These are phyloP conservation scores for Brachyalestes nurse DNA, from an alignment of 2,797 vertebrate genomes.

Conservation along the genomic window DNA sequence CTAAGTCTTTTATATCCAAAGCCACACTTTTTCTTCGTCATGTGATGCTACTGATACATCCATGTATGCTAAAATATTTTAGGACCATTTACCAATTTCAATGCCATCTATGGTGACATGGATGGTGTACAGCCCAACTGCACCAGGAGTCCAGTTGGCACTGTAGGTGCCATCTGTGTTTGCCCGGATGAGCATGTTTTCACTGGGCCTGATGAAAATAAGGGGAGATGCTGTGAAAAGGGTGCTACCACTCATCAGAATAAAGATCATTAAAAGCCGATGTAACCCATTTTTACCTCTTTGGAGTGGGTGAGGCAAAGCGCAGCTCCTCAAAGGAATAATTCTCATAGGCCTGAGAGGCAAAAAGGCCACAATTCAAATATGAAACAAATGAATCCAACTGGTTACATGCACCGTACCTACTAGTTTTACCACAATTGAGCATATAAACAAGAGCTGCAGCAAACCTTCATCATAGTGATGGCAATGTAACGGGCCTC, in stretches of 20 bases:
- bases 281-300: constrained; percentile 81
- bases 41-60: neutral
- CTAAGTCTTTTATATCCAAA: neutral
- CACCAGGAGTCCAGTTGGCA: constrained; percentile 98
- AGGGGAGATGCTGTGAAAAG: constrained; percentile 48
- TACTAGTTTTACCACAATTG: neutral
- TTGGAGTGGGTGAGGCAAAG: constrained; percentile 97
- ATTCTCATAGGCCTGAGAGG: constrained; percentile 92
- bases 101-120: constrained; percentile 99
- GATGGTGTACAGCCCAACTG: constrained; percentile 97
- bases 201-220: constrained; percentile 87
- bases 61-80: neutral
- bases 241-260: neutral
- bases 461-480: constrained; percentile 98
- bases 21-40: neutral
- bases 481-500: constrained; percentile 98
- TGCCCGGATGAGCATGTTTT: constrained; percentile 98
- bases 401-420: neutral
- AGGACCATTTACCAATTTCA: constrained; percentile 87
- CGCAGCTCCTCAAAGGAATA: constrained; percentile 99
- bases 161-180: constrained; percentile 99
- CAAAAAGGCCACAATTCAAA: neutral
- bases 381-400: neutral
- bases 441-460: neutral
- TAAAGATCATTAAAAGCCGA: neutral